phyloP scores from a whole-genome alignment of 1,140 invertebrate genomes.

The Drosophila sturtevanti region DNA sequence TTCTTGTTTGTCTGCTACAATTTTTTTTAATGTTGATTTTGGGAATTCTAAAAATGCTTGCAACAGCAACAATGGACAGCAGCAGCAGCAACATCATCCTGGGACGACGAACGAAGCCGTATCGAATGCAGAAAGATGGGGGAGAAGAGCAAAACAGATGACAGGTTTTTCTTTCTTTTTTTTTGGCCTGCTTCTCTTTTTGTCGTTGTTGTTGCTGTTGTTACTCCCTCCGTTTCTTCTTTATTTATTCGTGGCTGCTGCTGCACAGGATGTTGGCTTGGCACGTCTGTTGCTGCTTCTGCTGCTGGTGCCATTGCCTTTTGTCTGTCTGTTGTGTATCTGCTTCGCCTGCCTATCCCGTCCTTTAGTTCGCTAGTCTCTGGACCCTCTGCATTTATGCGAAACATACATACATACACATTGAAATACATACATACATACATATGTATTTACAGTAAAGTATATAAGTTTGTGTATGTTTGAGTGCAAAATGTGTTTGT shows the following conservation, averaged over 20 bases:
- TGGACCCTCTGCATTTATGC: constrained; percentile 3
- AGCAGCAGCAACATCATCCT: constrained; percentile 27
- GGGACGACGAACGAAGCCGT: constrained; percentile 21
- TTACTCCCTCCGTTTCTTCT: constrained; percentile 22
- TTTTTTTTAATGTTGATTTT: constrained; percentile 63
- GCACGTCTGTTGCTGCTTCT: constrained; percentile 49
- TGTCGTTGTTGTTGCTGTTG: constrained; percentile 15
- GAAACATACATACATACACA: constrained; percentile 12
- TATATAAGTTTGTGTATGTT: neutral
- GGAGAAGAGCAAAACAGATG: constrained; percentile 37
- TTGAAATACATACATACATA: constrained; percentile 9
- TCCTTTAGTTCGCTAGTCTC: neutral
- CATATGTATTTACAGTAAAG: constrained; percentile 22
- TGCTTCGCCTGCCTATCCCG: constrained; percentile 31
- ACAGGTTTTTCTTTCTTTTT: constrained; percentile 54
- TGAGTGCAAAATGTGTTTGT: neutral
- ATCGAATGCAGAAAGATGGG: constrained; percentile 41
- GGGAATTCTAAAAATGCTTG: constrained; percentile 74
- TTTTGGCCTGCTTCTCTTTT: constrained; percentile 24
- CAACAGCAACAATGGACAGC: constrained; percentile 37
- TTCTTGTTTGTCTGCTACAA: constrained; percentile 35
- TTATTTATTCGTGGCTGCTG: constrained; percentile 14
- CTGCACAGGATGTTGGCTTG: constrained; percentile 62
- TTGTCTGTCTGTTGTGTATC: constrained; percentile 43
- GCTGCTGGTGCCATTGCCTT: constrained; percentile 43